Conservation (phyloP, 2,113 vertebrate species). For the Fregetta grallaria region DNA sequence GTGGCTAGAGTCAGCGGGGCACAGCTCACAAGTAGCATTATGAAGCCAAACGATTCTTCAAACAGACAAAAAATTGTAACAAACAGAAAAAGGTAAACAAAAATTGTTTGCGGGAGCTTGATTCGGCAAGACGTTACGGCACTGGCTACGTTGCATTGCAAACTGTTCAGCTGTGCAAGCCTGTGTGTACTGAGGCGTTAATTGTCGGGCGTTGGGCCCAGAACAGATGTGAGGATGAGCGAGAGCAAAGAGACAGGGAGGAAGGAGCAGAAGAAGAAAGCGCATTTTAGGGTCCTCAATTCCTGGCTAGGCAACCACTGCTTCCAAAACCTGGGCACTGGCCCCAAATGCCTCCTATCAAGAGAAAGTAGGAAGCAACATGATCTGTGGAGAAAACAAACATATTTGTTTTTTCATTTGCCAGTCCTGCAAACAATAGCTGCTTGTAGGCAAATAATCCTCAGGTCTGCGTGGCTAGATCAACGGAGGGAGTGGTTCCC, state of each 20-base stretch:
- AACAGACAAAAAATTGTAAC: no score
- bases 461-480: neutral
- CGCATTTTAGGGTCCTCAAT: neutral
- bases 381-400: slow-evolving; percentile 34
- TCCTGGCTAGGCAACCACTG: neutral
- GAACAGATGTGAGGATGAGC: slow-evolving; percentile 61
- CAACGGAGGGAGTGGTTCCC: slow-evolving; percentile 4
- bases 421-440: slow-evolving; percentile 1
- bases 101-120: neutral
- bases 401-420: slow-evolving; percentile 24
- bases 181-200: slow-evolving; percentile 47
- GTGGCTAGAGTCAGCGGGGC: neutral
- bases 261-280: neutral
- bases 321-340: neutral
- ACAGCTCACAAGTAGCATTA: neutral
- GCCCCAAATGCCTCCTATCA: neutral
- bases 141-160: neutral
- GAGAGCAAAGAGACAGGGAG: neutral
- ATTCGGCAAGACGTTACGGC: neutral
- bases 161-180: neutral
- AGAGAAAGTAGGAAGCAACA: slow-evolving; percentile 43
- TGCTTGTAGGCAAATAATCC: slow-evolving; percentile 51
- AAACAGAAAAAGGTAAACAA: neutral
- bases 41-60: neutral
- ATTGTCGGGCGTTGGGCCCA: slow-evolving; percentile 55